Percentiles rank a stretch among this genome's conserved stretches.
Conservation (phyloP, 2,113 vertebrate genomes). For the Archocentrus centrarchus region DNA sequence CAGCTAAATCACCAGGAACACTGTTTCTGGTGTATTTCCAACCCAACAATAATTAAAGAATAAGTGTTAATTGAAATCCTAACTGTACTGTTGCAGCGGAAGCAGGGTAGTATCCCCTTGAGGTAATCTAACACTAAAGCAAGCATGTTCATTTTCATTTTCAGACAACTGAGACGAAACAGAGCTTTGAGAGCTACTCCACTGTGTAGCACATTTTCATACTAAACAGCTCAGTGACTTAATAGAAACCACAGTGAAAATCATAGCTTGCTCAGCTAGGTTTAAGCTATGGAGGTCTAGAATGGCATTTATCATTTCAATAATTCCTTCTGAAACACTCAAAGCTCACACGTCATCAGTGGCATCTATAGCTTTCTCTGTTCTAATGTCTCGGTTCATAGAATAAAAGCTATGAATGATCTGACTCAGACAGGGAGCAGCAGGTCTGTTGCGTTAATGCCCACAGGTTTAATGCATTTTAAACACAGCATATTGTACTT, state of each 20-base stretch:
- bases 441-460: background rate
- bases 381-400: background rate
- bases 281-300: conserved; percentile 7
- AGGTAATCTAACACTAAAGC: conserved; percentile 45
- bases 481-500: background rate
- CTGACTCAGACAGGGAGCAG: background rate
- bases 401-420: background rate
- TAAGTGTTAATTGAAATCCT: conserved; percentile 68
- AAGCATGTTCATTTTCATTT: conserved; percentile 64
- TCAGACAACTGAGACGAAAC: conserved; percentile 50
- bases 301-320: background rate
- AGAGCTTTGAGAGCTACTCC: conserved; percentile 35
- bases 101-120: conserved; percentile 34
- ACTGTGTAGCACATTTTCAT: conserved; percentile 35
- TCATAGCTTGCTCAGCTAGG: conserved; percentile 13
- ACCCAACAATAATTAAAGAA: conserved; percentile 53
- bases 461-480: background rate
- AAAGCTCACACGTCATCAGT: background rate
- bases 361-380: background rate
- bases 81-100: conserved; percentile 40
- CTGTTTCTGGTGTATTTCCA: conserved; percentile 19
- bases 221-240: conserved; percentile 56
- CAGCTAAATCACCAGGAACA: conserved; percentile 29
- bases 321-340: background rate
- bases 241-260: conserved; percentile 22